phyloP scores from a whole-genome alignment of 1,140 invertebrate genomes.

The Trichomalopsis sarcophagae region DNA sequence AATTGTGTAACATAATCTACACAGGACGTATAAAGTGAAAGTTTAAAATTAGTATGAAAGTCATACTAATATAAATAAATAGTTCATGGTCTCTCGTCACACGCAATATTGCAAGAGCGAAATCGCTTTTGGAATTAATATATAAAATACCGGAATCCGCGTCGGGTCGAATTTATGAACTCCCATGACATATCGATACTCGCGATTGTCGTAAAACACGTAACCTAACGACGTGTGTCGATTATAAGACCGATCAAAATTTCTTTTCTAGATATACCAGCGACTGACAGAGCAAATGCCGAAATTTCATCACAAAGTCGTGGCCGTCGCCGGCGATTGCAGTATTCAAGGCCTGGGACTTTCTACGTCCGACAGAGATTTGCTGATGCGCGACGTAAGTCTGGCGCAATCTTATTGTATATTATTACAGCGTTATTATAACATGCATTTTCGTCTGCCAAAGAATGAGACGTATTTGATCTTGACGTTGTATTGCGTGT shows the following conservation, averaged over 20 bases:
- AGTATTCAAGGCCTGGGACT: constrained; percentile 79
- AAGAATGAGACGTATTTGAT: too few relatives aligned
- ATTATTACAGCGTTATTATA: background rate
- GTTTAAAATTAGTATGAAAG: background rate
- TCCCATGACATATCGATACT: background rate
- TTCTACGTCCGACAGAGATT: constrained; percentile 76
- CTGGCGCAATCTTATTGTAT: constrained; percentile 20
- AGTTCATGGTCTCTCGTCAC: background rate
- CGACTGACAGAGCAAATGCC: constrained; percentile 76
- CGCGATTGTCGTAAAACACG: background rate
- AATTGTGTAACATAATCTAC: background rate
- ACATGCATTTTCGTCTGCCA: background rate
- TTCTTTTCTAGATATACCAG: constrained; percentile 75
- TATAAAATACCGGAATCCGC: background rate
- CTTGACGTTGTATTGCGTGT: too few relatives aligned
- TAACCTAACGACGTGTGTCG: background rate
- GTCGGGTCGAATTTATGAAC: background rate
- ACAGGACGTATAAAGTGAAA: background rate
- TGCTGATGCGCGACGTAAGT: constrained; percentile 79
- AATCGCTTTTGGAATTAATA: background rate
- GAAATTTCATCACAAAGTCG: constrained; percentile 81
- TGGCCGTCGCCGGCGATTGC: constrained; percentile 80
- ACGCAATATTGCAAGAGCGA: background rate
- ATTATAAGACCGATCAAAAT: background rate
- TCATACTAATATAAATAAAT: background rate